Evolutionary conservation across 2,888 invertebrate species (phyloP), one percentile per base, ranked within the genome.

Genomic region (Celastrina argiolus): DNA sequence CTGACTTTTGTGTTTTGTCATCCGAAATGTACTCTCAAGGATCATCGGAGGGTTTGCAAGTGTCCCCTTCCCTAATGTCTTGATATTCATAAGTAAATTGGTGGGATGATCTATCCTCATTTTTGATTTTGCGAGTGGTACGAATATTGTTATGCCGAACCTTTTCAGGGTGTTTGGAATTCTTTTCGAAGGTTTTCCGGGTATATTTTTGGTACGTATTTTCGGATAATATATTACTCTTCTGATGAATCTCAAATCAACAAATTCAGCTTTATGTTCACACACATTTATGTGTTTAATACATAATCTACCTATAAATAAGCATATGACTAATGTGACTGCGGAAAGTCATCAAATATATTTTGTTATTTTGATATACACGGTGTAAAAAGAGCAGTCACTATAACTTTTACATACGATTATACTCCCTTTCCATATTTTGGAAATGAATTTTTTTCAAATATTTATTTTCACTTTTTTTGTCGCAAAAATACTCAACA

Each of bases 61-160:
- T 75, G 86, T 81, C 87, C 85, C 77, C 77, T 74, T 66, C 64
- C 68, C 74, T 76, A 7, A 28, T 73, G 75, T 75, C 75, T 90
- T 89, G 89, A 90, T 89, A 89, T 89, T 89, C 88, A 89, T 89
- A 88, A 89, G 87, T 84, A 87, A 88, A 87, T 88, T 87, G 85
- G 81, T 80, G 80, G 79, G 82, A 85, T 85, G 83, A 82, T 74
- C 72, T 67, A 65, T 34, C 28, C 22, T 14, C 8, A 22, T 66
- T 61, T 14, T 22, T 61, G 59, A n/a, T 66, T 28, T 45, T 31
- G 22, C 41, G 65, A 26, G 59, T 59, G 59, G 51, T 51, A 51
- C 14, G 51, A 22, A 59, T 31, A 34, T 59, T 59, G 59, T 31
- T 34, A 31, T 31, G 8, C 18, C 59, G 31, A 18, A 18, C 34